Percentiles rank a stretch among this genome's conserved stretches.
These are phyloP conservation scores for Euthynnus affinis DNA, from an alignment of 2,797 vertebrate species.

Conservation along the genomic window DNA sequence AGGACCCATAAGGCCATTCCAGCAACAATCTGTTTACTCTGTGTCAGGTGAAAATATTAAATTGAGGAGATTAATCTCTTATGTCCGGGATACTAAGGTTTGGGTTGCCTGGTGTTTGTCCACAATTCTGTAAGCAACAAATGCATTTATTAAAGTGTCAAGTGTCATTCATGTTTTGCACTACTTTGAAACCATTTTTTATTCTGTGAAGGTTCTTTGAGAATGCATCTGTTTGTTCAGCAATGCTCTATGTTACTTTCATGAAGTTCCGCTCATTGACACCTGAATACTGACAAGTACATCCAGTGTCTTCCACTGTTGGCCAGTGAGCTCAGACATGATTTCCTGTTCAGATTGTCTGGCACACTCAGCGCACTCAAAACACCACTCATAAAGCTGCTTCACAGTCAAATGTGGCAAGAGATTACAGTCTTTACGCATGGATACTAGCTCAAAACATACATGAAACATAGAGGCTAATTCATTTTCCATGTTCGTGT, in stretches of 20 bases:
- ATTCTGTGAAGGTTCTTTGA: not conserved
- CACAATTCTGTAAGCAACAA: constrained; percentile 30
- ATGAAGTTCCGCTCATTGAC: not conserved
- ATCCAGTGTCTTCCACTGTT: not conserved
- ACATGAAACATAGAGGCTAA: too few species aligned
- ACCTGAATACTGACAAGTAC: not conserved
- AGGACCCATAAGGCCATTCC: constrained; percentile 70
- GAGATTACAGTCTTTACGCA: not conserved
- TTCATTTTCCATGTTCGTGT: too few species aligned
- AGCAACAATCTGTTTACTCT: constrained; percentile 74
- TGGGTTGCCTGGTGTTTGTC: constrained; percentile 31
- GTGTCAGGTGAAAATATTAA: constrained; percentile 78
- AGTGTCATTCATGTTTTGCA: constrained; percentile 27
- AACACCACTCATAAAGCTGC: not conserved
- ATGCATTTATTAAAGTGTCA: constrained; percentile 36
- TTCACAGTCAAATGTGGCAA: not conserved
- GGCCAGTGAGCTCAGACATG: not conserved
- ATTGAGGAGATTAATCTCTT: constrained; percentile 75
- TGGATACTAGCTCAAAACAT: not conserved
- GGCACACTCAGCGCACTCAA: not conserved
- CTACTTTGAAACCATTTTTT: not conserved
- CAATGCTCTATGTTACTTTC: not conserved
- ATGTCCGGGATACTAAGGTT: constrained; percentile 59
- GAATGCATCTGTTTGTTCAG: not conserved
- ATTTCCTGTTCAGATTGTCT: not conserved